A percentile compares a stretch with the other conserved stretches of the same genome.
phyloP scores from a whole-genome alignment of 2,888 invertebrate species.

The Rugalucina vietnamica region DNA sequence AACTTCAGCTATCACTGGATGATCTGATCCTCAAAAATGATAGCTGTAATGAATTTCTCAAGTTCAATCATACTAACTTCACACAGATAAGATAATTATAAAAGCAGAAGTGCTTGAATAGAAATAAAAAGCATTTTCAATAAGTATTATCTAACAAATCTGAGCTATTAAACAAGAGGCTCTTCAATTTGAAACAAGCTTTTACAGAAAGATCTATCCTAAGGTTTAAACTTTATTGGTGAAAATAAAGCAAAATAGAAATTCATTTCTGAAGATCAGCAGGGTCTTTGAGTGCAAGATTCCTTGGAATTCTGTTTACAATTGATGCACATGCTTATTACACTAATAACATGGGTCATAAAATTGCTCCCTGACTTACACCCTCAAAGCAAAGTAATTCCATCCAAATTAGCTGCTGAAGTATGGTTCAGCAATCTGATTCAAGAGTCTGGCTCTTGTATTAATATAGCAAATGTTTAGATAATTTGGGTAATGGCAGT shows the following conservation, averaged over 20 bases:
- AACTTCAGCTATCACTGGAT: not conserved
- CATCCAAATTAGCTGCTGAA: not conserved
- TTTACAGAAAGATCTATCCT: too few species aligned
- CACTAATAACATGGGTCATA: not conserved
- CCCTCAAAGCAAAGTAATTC: not conserved
- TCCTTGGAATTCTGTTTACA: too few species aligned
- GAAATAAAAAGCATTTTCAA: not conserved
- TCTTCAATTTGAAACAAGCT: too few species aligned
- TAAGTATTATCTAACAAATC: not conserved
- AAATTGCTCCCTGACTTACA: not conserved
- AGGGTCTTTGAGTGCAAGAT: too few species aligned
- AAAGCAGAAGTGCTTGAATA: not conserved
- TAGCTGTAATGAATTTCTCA: not conserved
- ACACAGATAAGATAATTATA: not conserved
- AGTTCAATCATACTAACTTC: not conserved
- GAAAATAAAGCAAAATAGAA: too few species aligned
- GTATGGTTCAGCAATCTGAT: not conserved
- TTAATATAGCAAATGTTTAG: constrained; percentile 4
- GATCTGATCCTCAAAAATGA: not conserved
- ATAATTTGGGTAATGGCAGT: constrained; percentile 12
- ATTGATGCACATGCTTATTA: too few species aligned
- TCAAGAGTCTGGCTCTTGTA: not conserved
- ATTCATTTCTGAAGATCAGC: too few species aligned
- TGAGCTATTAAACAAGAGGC: not conserved
- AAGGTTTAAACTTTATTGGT: too few species aligned